Base-by-base conservation (phyloP, 2,888 invertebrate genomes). In the Xanthorhoe spadicearia region DNA sequence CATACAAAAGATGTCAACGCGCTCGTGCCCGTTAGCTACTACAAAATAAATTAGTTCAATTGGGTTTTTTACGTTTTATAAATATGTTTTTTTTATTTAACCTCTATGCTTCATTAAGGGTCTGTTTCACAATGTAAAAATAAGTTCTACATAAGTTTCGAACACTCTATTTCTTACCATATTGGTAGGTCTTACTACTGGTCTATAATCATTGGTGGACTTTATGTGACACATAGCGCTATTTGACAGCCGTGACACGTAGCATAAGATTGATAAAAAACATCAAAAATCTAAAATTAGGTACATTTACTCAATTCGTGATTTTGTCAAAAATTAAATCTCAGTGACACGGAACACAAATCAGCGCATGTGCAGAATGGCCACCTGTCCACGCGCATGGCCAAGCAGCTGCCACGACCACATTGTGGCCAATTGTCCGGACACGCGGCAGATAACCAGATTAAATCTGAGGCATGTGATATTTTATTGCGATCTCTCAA, bases 1-100 rank as follows among this genome's bases (percentile, higher is more conserved):
- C 38, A 38, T 28, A 65, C 50, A 83, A 89, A 90, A 89, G 90
- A 90, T 81, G 76, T 90, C 88, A 90, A 90, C 90, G 90, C 80
- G 83, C 77, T 54, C 53, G 23, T 6, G 9, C 43, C 43, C n/a
- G 5, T 35, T 57, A 23, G 32, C 10, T 52, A 19, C 17, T 54
- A n/a, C 15, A 46, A 46, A 46, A 46, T 46, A 46, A 46, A 10
- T 46, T 3, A 13, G 2, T 38, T 38, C 8, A 9, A 8, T 35
- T 1, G 9, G 8, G 1, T 35, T 43, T 17, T 3, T 3, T 0
- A 46, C n/a, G 15, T 46, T 43, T 43, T 38, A 2, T 5, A 28
- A 28, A 4, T 28, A 28, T 28, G 28, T 4, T 28, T 28, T 28
- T 28, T 28, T 28, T 4, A 28, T 35, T 35, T 35, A 35, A 6